These are phyloP conservation scores for Trissolcus basalis DNA, from an alignment of 1,140 invertebrate genomes.

Conservation along the genomic window DNA sequence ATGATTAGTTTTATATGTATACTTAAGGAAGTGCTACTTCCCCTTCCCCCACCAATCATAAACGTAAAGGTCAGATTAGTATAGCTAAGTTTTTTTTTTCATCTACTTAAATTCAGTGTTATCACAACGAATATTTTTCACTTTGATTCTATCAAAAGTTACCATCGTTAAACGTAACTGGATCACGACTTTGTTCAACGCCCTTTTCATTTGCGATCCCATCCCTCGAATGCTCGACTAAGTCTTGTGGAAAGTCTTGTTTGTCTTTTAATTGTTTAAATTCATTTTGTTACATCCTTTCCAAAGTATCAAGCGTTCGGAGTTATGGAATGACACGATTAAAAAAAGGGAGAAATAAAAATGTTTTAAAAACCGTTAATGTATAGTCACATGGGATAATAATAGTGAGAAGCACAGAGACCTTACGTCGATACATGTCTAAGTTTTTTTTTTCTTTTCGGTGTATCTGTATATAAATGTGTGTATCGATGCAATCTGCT, in stretches of 20 bases:
- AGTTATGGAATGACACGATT: background rate
- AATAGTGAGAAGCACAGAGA: constrained; percentile 43
- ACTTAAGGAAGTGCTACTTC: constrained; percentile 41
- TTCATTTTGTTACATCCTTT: background rate
- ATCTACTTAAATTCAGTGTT: constrained; percentile 66
- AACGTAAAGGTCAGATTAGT: constrained; percentile 54
- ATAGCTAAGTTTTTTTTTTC: constrained; percentile 33
- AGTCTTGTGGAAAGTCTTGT: constrained; percentile 9
- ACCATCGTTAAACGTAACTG: constrained; percentile 66
- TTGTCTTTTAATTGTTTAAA: background rate
- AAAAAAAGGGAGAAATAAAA: constrained; percentile 9
- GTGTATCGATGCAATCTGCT: constrained; percentile 30
- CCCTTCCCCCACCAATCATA: constrained; percentile 33
- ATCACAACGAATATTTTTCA: constrained; percentile 74
- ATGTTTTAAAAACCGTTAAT: constrained; percentile 1
- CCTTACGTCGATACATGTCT: constrained; percentile 42
- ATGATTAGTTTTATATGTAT: constrained; percentile 38
- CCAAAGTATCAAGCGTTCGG: background rate
- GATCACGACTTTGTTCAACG: constrained; percentile 59
- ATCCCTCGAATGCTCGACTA: background rate
- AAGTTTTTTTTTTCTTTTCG: constrained; percentile 2
- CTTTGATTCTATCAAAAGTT: constrained; percentile 70
- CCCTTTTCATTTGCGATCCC: constrained; percentile 34
- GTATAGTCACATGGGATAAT: constrained; percentile 9
- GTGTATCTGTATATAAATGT: constrained; percentile 16